Evolutionary conservation across 2,888 invertebrate genomes (phyloP).

Genomic region (Exocentrus adspersus): DNA sequence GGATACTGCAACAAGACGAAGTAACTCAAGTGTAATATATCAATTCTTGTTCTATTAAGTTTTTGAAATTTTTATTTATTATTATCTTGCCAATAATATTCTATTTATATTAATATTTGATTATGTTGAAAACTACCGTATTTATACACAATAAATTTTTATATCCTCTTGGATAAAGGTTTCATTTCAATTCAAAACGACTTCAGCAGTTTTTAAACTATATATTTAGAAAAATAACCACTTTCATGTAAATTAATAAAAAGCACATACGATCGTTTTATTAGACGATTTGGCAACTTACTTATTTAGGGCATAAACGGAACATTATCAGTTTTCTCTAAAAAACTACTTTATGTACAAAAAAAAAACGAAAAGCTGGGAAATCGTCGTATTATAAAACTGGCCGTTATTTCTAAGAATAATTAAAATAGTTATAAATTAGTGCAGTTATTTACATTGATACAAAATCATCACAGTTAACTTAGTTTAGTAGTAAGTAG

Average conservation of each 20-base stretch:
- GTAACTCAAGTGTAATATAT: constrained; percentile 55
- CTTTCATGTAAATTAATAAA: not conserved
- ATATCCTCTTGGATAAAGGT: constrained; percentile 22
- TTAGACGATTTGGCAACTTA: too few relatives aligned
- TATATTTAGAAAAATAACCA: not conserved
- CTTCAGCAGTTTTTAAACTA: not conserved
- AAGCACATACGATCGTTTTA: too few relatives aligned
- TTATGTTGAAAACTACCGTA: constrained; percentile 41
- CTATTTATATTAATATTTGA: constrained; percentile 36
- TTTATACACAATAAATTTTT: constrained; percentile 43
- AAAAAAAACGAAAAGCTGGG: too few relatives aligned
- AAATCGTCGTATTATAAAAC: too few relatives aligned
- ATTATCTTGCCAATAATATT: constrained; percentile 49
- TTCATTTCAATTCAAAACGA: not conserved
- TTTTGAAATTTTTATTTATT: constrained; percentile 37
- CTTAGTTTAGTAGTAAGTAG: not conserved
- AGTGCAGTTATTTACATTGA: not conserved
- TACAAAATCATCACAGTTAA: constrained; percentile 16
- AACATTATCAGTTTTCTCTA: too few relatives aligned
- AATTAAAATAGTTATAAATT: too few relatives aligned
- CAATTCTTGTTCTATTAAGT: constrained; percentile 14
- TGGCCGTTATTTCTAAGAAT: too few relatives aligned
- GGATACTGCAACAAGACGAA: constrained; percentile 66
- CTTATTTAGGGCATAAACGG: too few relatives aligned
- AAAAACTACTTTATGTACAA: too few relatives aligned